A percentile compares a stretch with the other conserved stretches of the same genome.
These are phyloP conservation scores for Rhogogaster chlorosoma DNA, from an alignment of 2,888 invertebrate genomes.

Conservation along the genomic window DNA sequence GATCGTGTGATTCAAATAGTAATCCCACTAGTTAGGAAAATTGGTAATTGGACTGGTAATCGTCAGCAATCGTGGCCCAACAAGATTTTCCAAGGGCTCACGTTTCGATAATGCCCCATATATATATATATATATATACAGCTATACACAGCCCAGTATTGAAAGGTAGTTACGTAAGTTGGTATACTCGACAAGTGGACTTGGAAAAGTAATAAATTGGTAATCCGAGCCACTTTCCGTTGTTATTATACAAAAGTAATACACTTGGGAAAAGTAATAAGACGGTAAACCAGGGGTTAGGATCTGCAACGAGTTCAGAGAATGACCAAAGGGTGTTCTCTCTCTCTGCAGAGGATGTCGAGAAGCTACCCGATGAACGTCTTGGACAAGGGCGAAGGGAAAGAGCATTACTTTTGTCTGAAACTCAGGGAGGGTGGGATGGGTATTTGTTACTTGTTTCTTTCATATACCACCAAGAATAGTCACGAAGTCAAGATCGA, in stretches of 20 bases:
- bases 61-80: neutral
- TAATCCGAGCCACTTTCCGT: conserved; percentile 26
- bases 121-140: too few relatives aligned
- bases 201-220: conserved; percentile 46
- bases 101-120: neutral
- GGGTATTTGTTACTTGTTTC: conserved; percentile 48
- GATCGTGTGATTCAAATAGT: neutral
- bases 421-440: conserved; percentile 39
- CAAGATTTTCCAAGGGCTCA: conserved; percentile 11
- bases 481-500: conserved; percentile 12
- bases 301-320: conserved; percentile 29
- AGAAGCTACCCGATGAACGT: conserved; percentile 19
- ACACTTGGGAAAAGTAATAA: conserved; percentile 46
- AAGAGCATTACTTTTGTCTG: conserved; percentile 17
- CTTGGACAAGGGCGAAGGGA: conserved; percentile 17
- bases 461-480: conserved; percentile 28
- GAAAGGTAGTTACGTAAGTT: conserved; percentile 34
- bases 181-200: conserved; percentile 33
- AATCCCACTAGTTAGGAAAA: neutral
- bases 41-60: conserved; percentile 18
- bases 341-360: conserved; percentile 13
- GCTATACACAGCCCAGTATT: neutral
- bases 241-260: conserved; percentile 46
- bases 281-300: conserved; percentile 28
- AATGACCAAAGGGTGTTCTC: conserved; percentile 18